Conservation (phyloP, 1,140 invertebrate genomes). For the Myzus persicae region DNA sequence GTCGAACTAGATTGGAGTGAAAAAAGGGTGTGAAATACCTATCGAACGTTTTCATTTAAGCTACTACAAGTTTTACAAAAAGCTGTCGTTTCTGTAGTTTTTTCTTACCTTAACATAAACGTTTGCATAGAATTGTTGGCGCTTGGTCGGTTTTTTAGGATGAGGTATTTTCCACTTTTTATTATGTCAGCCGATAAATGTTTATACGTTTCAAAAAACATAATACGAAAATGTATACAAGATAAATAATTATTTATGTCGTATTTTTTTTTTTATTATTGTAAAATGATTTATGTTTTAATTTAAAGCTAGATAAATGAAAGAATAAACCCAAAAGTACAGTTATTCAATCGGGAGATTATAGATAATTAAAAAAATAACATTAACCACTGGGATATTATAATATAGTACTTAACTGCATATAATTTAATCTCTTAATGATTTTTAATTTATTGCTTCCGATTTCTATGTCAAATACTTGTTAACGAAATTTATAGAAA, state of each 20-base stretch:
- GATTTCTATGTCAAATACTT: background rate
- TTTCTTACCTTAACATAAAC: background rate
- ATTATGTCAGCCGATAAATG: background rate
- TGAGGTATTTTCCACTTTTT: background rate
- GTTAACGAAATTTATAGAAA: background rate
- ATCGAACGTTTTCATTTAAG: slow-evolving; percentile 45
- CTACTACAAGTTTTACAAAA: slow-evolving; percentile 21
- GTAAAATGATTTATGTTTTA: background rate
- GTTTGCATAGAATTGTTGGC: background rate
- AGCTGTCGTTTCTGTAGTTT: background rate
- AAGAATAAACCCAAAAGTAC: background rate
- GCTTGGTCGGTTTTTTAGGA: background rate
- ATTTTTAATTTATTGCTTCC: background rate
- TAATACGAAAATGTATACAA: background rate
- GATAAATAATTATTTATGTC: background rate
- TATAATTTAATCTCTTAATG: background rate
- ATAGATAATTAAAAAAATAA: background rate
- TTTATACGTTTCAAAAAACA: background rate
- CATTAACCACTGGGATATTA: background rate
- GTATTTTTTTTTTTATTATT: background rate
- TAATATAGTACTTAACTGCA: background rate
- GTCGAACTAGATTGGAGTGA: background rate
- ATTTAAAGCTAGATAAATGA: background rate
- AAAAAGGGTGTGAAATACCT: slow-evolving; percentile 34
- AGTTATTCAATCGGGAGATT: background rate